Base-by-base conservation (phyloP, 2,888 invertebrate genomes). In the Eupelmus urozonus region DNA sequence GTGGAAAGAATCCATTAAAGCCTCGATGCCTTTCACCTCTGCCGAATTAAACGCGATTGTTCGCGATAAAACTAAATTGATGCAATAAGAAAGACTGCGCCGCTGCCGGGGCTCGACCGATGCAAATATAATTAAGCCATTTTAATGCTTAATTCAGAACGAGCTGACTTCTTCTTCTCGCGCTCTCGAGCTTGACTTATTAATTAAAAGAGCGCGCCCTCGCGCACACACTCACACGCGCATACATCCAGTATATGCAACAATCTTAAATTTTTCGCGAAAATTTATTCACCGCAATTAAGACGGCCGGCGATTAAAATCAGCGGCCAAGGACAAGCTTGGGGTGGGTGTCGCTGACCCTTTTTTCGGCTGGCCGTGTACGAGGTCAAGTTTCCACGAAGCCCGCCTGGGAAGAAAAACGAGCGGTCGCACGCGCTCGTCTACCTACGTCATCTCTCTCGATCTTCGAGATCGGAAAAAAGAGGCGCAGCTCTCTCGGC, bases 381-480 rank as follows among this genome's bases (percentile, higher is more conserved):
- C 79, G 80, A 82, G 81, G 80, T 83, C 80, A 80, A 80, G 80
- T 83, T 83, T 81, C 80, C 81, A 75, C 62, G 79, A 80, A 79
- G 80, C 66, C n/a, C n/a, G 34, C 34, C 3, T 34, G 34, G 76
- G 75, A 2, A 69, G 69, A 78, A 78, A 78, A 74, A 78, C 59
- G 74, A 74, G 34, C 20, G 81, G 79, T 83, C 80, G 79, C 40
- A 25, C 45, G 5, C n/a, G n/a, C n/a, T 2, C 51, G 63, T 78
- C 73, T 63, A 73, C 72, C 73, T 63, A 73, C 72, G 72, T 77
- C 72, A 77, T 55, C 13, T 63, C 42, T 73, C 49, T 63, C 20
- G 25, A 51, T 74, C 49, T 65, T 63, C 20, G 16, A 9, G 16
- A 59, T 53, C 27, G 40, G 27, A 59, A 70, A 77, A 71, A 77